Conservation (phyloP, 2,113 vertebrate genomes). For the Ictalurus furcatus region DNA sequence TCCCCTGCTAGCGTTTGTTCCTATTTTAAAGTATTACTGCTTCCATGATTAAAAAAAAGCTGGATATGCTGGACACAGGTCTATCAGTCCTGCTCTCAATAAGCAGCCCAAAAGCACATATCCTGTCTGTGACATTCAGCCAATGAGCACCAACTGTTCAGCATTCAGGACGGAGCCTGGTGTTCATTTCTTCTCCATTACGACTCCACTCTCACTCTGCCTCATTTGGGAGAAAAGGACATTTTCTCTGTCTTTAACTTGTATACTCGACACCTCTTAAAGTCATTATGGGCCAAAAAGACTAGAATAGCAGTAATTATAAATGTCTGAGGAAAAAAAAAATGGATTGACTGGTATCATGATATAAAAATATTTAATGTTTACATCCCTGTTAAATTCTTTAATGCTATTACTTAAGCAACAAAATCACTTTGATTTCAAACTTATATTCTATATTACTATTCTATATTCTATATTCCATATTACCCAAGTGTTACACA, state of each 20-base stretch:
- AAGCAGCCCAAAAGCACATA: neutral
- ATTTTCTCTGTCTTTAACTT: neutral
- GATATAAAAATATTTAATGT: neutral
- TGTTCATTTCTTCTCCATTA: neutral
- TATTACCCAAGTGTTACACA: neutral
- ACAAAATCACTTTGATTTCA: neutral
- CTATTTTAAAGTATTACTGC: neutral
- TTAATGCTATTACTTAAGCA: neutral
- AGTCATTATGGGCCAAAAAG: neutral
- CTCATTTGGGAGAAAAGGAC: neutral
- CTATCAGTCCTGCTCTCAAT: neutral
- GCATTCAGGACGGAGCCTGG: neutral
- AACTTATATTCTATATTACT: neutral
- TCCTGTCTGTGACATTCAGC: neutral
- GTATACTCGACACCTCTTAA: neutral
- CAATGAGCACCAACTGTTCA: neutral
- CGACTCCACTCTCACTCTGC: neutral
- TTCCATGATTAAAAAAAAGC: neutral
- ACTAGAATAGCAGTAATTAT: neutral
- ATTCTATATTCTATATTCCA: neutral
- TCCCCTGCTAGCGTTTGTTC: neutral
- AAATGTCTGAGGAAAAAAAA: neutral
- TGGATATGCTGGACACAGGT: neutral
- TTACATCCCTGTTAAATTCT: neutral
- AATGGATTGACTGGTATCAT: neutral